phyloP scores from a whole-genome alignment of 1,140 invertebrate genomes.

The Grapholita molesta region DNA sequence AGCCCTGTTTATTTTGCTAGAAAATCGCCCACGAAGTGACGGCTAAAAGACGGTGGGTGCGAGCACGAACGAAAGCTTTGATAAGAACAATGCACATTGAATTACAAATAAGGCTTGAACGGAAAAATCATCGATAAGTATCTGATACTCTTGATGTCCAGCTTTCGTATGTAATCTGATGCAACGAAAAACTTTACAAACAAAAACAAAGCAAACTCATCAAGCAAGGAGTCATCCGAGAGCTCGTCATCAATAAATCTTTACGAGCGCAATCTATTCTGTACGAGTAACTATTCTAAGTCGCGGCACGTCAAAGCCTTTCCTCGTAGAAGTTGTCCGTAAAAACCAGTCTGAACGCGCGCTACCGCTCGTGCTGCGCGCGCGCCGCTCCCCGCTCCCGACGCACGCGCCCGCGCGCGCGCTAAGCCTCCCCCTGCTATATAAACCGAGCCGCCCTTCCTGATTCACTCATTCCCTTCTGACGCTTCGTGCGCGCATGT shows the following conservation, averaged over 20 bases:
- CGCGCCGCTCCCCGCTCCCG: conserved; percentile 64
- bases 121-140: not conserved
- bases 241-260: conserved; percentile 45
- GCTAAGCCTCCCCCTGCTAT: conserved; percentile 42
- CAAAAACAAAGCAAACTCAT: conserved; percentile 13
- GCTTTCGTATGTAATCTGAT: not conserved
- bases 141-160: not conserved
- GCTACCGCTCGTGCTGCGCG: conserved; percentile 69
- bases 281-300: conserved; percentile 47
- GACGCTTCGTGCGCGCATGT: conserved; percentile 57
- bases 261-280: conserved; percentile 43
- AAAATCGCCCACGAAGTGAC: conserved; percentile 12
- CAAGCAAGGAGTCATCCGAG: conserved; percentile 1
- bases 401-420: conserved; percentile 52
- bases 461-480: conserved; percentile 68
- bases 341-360: conserved; percentile 66
- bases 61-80: not conserved
- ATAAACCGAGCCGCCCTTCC: conserved; percentile 64
- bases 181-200: not conserved
- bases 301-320: conserved; percentile 69
- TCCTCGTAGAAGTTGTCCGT: conserved; percentile 64
- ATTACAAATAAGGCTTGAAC: not conserved
- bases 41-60: not conserved
- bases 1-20: conserved; percentile 16
- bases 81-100: conserved; percentile 1